These are phyloP conservation scores for Apamea sordens DNA, from an alignment of 2,888 invertebrate species.

Conservation along the genomic window DNA sequence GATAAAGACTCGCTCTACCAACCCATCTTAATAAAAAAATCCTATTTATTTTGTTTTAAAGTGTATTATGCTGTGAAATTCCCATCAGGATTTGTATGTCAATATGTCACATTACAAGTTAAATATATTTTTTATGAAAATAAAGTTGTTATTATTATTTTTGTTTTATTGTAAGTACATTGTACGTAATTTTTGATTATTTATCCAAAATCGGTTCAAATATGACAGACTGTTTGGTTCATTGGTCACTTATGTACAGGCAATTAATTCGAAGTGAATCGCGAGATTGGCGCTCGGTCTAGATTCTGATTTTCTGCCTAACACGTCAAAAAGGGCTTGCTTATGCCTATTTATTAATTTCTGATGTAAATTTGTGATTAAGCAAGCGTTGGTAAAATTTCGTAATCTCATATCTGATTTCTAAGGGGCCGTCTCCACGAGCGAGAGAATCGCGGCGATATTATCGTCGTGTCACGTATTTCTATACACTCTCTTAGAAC, in stretches of 20 bases:
- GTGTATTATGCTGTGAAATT: slow-evolving; percentile 16
- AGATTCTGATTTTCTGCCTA: background rate
- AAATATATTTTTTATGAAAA: slow-evolving; percentile 51
- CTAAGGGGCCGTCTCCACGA: too few species aligned
- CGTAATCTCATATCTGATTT: background rate
- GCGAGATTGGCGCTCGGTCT: background rate
- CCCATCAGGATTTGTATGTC: slow-evolving; percentile 8
- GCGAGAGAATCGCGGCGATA: too few species aligned
- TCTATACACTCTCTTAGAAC: too few species aligned
- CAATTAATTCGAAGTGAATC: background rate
- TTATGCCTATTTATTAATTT: background rate
- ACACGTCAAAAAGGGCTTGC: background rate
- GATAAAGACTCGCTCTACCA: background rate
- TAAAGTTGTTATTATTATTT: slow-evolving; percentile 37
- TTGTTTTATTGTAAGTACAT: slow-evolving; percentile 33
- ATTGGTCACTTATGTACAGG: background rate
- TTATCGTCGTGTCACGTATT: too few species aligned
- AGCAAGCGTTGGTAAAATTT: background rate
- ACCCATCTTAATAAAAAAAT: background rate
- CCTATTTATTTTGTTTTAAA: slow-evolving; percentile 3
- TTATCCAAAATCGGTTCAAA: background rate
- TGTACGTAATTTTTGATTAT: background rate
- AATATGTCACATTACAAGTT: background rate
- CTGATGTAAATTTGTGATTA: background rate
- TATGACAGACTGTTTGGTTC: background rate